These are phyloP conservation scores for Plotosus lineatus DNA, from an alignment of 2,113 vertebrate genomes.

Conservation along the genomic window DNA sequence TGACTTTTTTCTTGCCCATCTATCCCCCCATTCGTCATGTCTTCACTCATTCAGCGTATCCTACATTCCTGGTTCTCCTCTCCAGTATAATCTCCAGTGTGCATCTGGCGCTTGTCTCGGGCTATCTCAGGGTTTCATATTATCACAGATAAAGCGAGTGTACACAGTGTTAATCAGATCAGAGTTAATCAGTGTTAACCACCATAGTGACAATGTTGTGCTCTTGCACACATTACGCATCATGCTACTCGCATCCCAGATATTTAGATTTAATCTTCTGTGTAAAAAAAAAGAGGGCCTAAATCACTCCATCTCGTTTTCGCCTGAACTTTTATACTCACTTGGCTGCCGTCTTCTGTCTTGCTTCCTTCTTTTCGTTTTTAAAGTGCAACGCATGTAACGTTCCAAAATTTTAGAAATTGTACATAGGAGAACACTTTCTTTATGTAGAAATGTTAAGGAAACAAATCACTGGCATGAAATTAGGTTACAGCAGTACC, in stretches of 20 bases:
- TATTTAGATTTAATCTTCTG: constrained; percentile 70
- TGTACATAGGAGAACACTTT: not conserved
- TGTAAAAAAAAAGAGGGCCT: constrained; percentile 19
- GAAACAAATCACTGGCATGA: not conserved
- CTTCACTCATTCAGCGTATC: not conserved
- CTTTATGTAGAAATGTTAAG: not conserved
- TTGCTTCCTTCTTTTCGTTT: not conserved
- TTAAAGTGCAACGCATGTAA: not conserved
- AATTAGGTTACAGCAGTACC: not conserved
- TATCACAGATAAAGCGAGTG: constrained; percentile 70
- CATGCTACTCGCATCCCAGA: constrained; percentile 66
- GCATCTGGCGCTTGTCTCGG: constrained; percentile 18
- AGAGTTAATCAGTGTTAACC: constrained; percentile 25
- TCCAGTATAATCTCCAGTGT: constrained; percentile 26
- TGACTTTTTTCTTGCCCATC: not conserved
- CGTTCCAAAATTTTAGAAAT: not conserved
- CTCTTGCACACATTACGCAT: constrained; percentile 64
- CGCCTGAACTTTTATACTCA: not conserved
- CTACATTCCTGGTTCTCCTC: constrained; percentile 38
- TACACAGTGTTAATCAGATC: constrained; percentile 73
- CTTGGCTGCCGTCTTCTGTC: not conserved
- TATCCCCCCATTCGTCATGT: not conserved
- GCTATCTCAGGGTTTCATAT: constrained; percentile 69
- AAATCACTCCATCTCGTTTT: not conserved
- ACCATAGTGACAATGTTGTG: constrained; percentile 33